These are phyloP conservation scores for Sacculina carcini DNA, from an alignment of 2,888 invertebrate species.

Conservation along the genomic window DNA sequence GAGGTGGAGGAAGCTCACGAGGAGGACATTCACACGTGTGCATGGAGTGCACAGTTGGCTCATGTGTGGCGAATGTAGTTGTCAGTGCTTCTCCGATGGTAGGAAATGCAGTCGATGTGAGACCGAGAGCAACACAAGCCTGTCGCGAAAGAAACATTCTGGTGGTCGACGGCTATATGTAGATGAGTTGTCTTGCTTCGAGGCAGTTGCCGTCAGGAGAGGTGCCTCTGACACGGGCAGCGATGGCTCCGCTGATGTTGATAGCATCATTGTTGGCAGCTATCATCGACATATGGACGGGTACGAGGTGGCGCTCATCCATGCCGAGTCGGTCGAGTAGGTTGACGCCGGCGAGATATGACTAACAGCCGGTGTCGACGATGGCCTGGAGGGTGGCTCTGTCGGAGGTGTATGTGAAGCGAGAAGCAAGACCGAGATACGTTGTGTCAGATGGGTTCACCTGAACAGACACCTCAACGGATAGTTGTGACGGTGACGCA, in stretches of 20 bases:
- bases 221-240: not conserved
- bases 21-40: not conserved
- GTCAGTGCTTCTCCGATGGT: conserved; percentile 5
- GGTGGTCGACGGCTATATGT: conserved; percentile 4
- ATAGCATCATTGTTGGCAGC: conserved; percentile 5
- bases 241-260: not conserved
- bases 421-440: too few species aligned
- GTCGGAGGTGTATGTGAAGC: too few species aligned
- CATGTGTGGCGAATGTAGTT: not conserved
- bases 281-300: not conserved
- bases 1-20: conserved; percentile 4
- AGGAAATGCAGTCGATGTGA: conserved; percentile 6
- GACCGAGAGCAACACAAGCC: conserved; percentile 3
- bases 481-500: too few species aligned
- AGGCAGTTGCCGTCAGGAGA: not conserved
- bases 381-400: too few species aligned
- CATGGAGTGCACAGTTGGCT: not conserved
- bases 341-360: conserved; percentile 1
- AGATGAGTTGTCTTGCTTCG: not conserved
- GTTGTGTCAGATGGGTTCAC: too few species aligned
- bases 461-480: too few species aligned
- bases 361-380: conserved; percentile 3
- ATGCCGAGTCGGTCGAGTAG: not conserved
- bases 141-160: conserved; percentile 6
- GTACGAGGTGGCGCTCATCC: too few species aligned